Evolutionary conservation across 1,140 invertebrate genomes (phyloP).

Genomic region (Hypothenemus hampei): DNA sequence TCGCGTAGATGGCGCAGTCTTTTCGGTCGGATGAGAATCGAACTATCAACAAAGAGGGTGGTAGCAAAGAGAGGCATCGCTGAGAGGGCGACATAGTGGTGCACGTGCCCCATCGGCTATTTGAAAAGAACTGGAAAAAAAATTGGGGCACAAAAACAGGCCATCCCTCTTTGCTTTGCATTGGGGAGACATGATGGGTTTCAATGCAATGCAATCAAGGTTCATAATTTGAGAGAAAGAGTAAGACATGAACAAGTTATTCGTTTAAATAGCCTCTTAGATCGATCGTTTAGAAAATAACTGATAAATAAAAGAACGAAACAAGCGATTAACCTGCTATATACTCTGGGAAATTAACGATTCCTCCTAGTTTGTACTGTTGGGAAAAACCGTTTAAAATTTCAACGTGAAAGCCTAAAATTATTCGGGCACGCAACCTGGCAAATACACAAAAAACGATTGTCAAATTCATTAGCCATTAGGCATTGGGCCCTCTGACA

Average conservation of each 20-base stretch:
- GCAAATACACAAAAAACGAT: background rate
- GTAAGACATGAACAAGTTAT: no score
- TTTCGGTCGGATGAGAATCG: conserved; percentile 1
- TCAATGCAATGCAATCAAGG: background rate
- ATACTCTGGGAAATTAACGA: no score
- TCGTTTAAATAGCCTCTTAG: no score
- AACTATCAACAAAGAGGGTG: conserved; percentile 1
- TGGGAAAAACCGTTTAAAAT: no score
- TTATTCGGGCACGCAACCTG: no score
- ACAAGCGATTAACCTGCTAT: no score
- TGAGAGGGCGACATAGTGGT: conserved; percentile 2
- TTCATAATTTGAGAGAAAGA: no score
- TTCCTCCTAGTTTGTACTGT: no score
- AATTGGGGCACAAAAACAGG: background rate
- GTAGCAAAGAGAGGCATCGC: background rate
- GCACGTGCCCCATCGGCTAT: conserved; percentile 4
- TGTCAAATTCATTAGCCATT: background rate
- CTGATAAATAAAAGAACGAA: no score
- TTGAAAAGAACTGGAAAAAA: no score
- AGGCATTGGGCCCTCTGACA: background rate
- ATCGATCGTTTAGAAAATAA: no score
- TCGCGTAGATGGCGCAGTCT: conserved; percentile 1
- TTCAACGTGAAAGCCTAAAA: no score
- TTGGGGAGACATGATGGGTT: background rate
- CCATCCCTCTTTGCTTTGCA: background rate